Conservation (phyloP, 2,797 vertebrate genomes). For the Catostomus latipinnis region DNA sequence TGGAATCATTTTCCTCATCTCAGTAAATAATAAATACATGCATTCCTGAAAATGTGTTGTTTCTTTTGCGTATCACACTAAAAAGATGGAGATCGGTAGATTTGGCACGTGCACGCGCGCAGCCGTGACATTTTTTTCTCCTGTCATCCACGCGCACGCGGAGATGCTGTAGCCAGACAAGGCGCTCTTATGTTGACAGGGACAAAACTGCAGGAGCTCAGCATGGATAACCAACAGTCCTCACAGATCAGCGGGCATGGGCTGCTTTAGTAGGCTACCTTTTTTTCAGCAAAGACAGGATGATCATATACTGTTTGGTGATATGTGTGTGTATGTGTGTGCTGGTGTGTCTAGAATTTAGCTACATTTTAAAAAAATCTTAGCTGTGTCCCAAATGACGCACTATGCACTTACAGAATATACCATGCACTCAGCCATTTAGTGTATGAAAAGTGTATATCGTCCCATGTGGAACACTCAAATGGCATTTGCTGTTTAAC, state of each 20-base stretch:
- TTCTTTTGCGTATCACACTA: conserved; percentile 9
- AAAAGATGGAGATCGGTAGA: conserved; percentile 17
- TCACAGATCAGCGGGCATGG: conserved; percentile 31
- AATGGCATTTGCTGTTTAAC: too few relatives aligned
- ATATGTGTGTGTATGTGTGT: not conserved
- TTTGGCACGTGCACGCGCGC: conserved; percentile 40
- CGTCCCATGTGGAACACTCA: too few relatives aligned
- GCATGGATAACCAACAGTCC: conserved; percentile 25
- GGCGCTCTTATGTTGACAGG: conserved; percentile 49
- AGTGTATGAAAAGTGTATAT: too few relatives aligned
- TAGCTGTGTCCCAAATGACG: too few relatives aligned
- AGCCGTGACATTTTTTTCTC: conserved; percentile 44
- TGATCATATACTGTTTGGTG: not conserved
- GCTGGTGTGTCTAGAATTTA: not conserved
- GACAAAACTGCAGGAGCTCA: conserved; percentile 42
- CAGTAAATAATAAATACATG: not conserved
- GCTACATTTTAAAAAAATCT: too few relatives aligned
- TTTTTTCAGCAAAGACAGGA: not conserved
- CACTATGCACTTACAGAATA: too few relatives aligned
- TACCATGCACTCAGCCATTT: too few relatives aligned
- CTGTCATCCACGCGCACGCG: conserved; percentile 32
- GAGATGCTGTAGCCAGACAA: conserved; percentile 44
- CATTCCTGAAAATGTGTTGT: conserved; percentile 13
- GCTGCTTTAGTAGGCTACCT: conserved; percentile 15
- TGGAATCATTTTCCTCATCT: not conserved